A percentile compares a stretch with the other conserved stretches of the same genome.
Evolutionary conservation across 2,113 vertebrate genomes (phyloP).

Genomic region (Rhinopomastus cyanomelas): DNA sequence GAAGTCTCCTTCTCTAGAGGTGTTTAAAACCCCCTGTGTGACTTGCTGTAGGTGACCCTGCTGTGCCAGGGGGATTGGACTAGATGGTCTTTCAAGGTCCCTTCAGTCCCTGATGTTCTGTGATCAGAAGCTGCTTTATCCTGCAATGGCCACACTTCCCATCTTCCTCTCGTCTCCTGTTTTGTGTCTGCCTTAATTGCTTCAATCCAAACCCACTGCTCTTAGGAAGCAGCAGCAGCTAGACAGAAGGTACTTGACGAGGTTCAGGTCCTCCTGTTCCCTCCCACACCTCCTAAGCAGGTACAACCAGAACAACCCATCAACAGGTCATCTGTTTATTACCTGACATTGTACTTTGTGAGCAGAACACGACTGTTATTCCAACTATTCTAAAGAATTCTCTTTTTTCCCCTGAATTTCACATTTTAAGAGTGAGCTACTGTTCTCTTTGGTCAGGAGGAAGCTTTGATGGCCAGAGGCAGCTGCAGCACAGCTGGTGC

Average conservation of each 20-base stretch:
- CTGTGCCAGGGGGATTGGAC: too few species aligned
- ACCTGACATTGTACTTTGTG: not conserved
- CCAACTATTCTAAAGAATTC: not conserved
- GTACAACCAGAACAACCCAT: not conserved
- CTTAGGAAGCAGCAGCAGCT: not conserved
- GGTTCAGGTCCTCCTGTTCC: not conserved
- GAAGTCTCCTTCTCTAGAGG: too few species aligned
- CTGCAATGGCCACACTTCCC: not conserved
- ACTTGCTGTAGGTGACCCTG: too few species aligned
- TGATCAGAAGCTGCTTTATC: not conserved
- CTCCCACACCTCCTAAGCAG: not conserved
- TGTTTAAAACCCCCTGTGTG: too few species aligned
- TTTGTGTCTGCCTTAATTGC: not conserved
- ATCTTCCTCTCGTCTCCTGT: not conserved
- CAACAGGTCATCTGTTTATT: not conserved
- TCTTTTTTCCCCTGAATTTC: not conserved
- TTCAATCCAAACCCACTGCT: not conserved
- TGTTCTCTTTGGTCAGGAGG: not conserved
- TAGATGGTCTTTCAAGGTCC: too few species aligned
- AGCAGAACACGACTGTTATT: not conserved
- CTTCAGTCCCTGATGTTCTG: too few species aligned
- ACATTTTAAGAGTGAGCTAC: not conserved
- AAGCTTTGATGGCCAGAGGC: not conserved
- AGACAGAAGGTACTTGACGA: not conserved
- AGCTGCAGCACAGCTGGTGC: slow-evolving; percentile 1